Conservation (phyloP, 2,888 invertebrate genomes). For the Tiphia femorata region DNA sequence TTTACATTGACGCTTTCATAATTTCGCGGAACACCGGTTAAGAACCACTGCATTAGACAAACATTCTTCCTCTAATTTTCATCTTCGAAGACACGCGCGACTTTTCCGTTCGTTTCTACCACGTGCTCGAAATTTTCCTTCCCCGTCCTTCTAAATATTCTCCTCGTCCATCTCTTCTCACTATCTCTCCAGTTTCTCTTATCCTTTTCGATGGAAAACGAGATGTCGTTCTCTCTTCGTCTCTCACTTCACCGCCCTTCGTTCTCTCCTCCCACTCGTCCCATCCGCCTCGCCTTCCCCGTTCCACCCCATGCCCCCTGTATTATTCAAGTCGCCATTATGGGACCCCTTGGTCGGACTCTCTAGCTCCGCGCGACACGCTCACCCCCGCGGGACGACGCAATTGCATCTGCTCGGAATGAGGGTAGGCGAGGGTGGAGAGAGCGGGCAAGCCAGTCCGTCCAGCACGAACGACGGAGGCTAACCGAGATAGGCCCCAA, state of each 20-base stretch:
- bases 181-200: conserved; percentile 5
- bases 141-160: no score
- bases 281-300: neutral
- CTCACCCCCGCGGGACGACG: conserved; percentile 50
- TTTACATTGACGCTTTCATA: no score
- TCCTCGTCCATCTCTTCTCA: no score
- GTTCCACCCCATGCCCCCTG: conserved; percentile 9
- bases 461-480: no score
- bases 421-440: conserved; percentile 6
- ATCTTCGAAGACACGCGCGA: no score
- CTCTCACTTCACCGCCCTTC: neutral
- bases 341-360: conserved; percentile 27
- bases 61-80: no score
- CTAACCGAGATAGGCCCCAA: no score
- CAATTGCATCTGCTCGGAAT: conserved; percentile 49
- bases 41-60: no score
- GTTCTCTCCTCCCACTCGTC: neutral
- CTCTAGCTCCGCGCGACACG: conserved; percentile 2
- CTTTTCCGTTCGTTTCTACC: no score
- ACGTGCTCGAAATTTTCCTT: no score
- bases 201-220: no score
- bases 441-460: neutral
- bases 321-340: conserved; percentile 54
- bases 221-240: neutral
- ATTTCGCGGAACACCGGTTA: no score